Base-by-base conservation (phyloP, 2,113 vertebrate genomes). In the Chionis minor region DNA sequence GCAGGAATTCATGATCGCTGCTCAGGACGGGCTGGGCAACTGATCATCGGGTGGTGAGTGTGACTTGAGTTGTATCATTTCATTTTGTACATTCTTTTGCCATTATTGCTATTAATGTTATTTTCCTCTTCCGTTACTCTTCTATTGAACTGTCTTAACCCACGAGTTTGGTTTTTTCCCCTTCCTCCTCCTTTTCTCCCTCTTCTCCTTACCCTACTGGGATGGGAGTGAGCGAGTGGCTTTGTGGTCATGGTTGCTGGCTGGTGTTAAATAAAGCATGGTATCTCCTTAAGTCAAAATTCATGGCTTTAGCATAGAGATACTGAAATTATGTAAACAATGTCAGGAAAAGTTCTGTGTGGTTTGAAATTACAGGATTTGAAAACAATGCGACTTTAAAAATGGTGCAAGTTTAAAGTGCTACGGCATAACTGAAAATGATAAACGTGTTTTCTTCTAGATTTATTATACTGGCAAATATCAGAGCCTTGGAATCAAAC, bases 401-500 rank as follows among this genome's bases (percentile, higher is more conserved):
- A 85, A 38, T 55, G 4, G 14, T 10, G 3, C 51, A 54, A 33
- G 9, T 56, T 84, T 82, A 3, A 67, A 77, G 23, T 84, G 27
- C 32, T 73, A 10, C 82, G 56, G 3, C 13, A 7, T 92, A 78
- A 90, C 33, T 91, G 55, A 72, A 94, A 86, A 56, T 17, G 1
- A 12, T 52, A 7, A 86, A 63, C 65, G 14, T 42, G 21, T 72
- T 96, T 70, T 81, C 62, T 94, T 65, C 40, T 97, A 99, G 99
- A 98, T 99, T 92, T 99, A 99, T 98, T 99, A 99, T 90, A 99
- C 99, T 89, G 99, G 99, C 75, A 99, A 99, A 95, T 99, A 99
- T 94, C 99, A 99, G 98, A 99, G 99, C 95, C 99, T 99, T 80
- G 99, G 99, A 94, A 99, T 99, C 98, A 99, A 99, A 96, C 99